Conservation (phyloP, 2,797 vertebrate genomes). For the Chelon labrosus region DNA sequence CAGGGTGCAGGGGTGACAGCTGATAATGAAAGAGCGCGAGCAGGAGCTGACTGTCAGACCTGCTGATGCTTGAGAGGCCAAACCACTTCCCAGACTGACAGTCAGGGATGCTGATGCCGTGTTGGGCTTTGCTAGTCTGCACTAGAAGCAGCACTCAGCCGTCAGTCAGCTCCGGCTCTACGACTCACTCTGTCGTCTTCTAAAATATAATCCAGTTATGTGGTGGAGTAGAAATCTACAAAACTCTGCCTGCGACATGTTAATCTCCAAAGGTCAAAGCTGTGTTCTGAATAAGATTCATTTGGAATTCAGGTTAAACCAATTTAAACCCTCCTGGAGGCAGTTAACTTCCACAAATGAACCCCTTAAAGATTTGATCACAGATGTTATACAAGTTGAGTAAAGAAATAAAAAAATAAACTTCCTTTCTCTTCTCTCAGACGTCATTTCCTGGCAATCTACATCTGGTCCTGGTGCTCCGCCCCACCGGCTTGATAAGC, state of each 20-base stretch:
- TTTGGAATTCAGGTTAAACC: not conserved
- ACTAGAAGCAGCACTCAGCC: slow-evolving; percentile 14
- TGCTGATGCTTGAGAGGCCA: slow-evolving; percentile 31
- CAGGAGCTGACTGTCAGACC: slow-evolving; percentile 20
- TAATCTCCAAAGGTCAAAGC: not conserved
- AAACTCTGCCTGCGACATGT: not conserved
- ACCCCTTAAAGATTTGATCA: no score
- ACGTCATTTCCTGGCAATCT: slow-evolving; percentile 95
- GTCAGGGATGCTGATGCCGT: slow-evolving; percentile 57
- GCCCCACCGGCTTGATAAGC: slow-evolving; percentile 89
- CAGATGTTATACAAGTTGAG: not conserved
- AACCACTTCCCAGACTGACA: slow-evolving; percentile 48
- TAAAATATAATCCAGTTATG: not conserved
- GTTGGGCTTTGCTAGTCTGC: slow-evolving; percentile 26
- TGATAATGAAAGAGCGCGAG: slow-evolving; percentile 20
- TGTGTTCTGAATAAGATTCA: not conserved
- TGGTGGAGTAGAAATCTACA: not conserved
- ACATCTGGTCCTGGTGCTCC: slow-evolving; percentile 94
- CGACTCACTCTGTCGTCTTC: not conserved
- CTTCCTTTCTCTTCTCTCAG: slow-evolving; percentile 70
- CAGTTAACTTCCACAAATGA: not conserved
- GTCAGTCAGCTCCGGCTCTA: slow-evolving; percentile 20
- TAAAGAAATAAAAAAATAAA: not conserved
- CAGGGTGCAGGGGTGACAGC: not conserved
- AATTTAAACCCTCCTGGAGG: not conserved